Percentiles rank a stretch among this genome's conserved stretches.
These are phyloP conservation scores for Trachymyrmex septentrionalis DNA, from an alignment of 1,140 invertebrate genomes.

Conservation along the genomic window DNA sequence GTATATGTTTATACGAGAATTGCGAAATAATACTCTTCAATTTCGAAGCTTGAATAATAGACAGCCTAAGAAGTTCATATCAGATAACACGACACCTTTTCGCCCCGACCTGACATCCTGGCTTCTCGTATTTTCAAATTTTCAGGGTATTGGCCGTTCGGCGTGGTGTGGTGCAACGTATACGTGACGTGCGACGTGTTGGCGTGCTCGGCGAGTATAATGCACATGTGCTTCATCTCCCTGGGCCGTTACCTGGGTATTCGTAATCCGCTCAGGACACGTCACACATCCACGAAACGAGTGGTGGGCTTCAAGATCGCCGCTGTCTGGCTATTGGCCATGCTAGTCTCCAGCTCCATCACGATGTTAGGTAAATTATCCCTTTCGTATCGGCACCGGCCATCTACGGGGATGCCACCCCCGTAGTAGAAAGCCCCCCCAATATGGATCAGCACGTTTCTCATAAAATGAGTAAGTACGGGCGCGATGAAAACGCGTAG, in stretches of 20 bases:
- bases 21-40: background rate
- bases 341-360: slow-evolving; percentile 95
- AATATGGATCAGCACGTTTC: slow-evolving; percentile 23
- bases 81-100: background rate
- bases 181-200: slow-evolving; percentile 98
- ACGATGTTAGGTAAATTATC: slow-evolving; percentile 92
- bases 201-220: slow-evolving; percentile 96
- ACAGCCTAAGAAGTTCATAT: background rate
- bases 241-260: slow-evolving; percentile 97
- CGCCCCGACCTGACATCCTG: background rate
- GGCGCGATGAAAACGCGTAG: slow-evolving; percentile 13
- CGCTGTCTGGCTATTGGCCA: slow-evolving; percentile 94
- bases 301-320: slow-evolving; percentile 94
- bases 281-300: slow-evolving; percentile 92
- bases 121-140: slow-evolving; percentile 66
- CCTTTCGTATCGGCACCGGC: background rate
- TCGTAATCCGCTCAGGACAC: slow-evolving; percentile 94
- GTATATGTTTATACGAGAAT: background rate
- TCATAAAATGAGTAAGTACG: slow-evolving; percentile 10
- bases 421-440: background rate
- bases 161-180: slow-evolving; percentile 95
- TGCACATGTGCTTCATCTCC: slow-evolving; percentile 99
- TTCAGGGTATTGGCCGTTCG: slow-evolving; percentile 96
- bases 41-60: background rate
- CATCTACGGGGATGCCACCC: background rate